These are phyloP conservation scores for Columba livia DNA, from an alignment of 2,113 vertebrate genomes.

Conservation along the genomic window DNA sequence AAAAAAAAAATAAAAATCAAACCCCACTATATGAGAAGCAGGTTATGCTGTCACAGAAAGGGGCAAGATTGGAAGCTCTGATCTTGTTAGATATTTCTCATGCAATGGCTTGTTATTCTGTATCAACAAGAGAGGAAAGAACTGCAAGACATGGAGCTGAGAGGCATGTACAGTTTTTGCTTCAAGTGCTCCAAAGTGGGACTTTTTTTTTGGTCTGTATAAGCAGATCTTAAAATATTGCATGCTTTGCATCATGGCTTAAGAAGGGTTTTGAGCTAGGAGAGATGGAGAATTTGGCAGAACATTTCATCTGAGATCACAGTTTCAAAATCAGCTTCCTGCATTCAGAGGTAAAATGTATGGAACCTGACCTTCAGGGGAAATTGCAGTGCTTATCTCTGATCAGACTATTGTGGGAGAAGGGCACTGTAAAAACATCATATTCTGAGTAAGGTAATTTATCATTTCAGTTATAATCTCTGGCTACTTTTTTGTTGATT, in stretches of 20 bases:
- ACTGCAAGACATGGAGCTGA: neutral
- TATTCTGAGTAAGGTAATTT: neutral
- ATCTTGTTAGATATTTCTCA: neutral
- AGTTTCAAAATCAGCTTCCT: neutral
- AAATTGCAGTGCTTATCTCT: neutral
- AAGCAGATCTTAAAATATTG: neutral
- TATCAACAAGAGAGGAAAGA: neutral
- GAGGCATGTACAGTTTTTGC: neutral
- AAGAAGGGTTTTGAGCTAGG: neutral
- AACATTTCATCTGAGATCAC: neutral
- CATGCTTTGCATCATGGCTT: neutral
- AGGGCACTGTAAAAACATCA: neutral
- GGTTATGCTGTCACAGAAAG: neutral
- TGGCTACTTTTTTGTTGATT: neutral
- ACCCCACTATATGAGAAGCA: neutral
- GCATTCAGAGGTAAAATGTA: neutral
- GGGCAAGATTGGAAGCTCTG: neutral
- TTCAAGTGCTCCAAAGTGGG: neutral
- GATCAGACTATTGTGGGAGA: neutral
- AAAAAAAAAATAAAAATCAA: neutral
- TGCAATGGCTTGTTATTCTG: neutral
- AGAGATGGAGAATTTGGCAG: neutral
- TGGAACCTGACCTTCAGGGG: neutral
- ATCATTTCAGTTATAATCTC: neutral
- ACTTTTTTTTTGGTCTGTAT: neutral